Evolutionary conservation across 2,797 vertebrate genomes (phyloP).

Genomic region (Labeo calbasu): DNA sequence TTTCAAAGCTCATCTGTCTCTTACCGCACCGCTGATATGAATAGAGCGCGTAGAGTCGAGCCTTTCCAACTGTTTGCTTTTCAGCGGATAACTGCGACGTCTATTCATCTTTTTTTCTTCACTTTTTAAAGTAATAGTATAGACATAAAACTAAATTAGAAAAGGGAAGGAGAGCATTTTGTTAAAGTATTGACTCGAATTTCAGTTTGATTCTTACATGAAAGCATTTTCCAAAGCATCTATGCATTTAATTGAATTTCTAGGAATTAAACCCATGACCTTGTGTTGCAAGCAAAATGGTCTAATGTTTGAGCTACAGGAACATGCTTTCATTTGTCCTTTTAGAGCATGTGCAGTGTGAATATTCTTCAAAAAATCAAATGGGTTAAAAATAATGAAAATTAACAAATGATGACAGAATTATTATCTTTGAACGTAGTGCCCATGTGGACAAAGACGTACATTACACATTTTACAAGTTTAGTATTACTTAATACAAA

Average conservation of each 20-base stretch:
- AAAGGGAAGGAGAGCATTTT: background rate
- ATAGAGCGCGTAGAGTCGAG: background rate
- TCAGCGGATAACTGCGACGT: background rate
- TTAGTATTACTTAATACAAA: background rate
- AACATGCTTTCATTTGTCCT: background rate
- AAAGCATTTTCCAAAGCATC: background rate
- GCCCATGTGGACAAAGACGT: background rate
- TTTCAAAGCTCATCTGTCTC: slow-evolving; percentile 15
- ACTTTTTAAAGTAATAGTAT: background rate
- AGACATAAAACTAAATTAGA: background rate
- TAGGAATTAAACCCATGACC: background rate
- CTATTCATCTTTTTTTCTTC: background rate
- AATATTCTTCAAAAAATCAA: background rate
- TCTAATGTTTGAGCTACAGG: background rate
- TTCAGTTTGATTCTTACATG: background rate
- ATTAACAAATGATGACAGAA: background rate
- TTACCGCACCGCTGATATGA: slow-evolving; percentile 1
- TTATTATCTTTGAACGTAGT: background rate
- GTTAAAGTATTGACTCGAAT: background rate
- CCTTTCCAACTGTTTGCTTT: slow-evolving; percentile 19
- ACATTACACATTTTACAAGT: background rate
- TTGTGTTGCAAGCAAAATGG: background rate
- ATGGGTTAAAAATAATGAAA: background rate
- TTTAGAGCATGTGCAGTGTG: background rate
- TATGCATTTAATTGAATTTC: background rate